phyloP scores from a whole-genome alignment of 2,797 vertebrate species.

The Clarias fuscus region DNA sequence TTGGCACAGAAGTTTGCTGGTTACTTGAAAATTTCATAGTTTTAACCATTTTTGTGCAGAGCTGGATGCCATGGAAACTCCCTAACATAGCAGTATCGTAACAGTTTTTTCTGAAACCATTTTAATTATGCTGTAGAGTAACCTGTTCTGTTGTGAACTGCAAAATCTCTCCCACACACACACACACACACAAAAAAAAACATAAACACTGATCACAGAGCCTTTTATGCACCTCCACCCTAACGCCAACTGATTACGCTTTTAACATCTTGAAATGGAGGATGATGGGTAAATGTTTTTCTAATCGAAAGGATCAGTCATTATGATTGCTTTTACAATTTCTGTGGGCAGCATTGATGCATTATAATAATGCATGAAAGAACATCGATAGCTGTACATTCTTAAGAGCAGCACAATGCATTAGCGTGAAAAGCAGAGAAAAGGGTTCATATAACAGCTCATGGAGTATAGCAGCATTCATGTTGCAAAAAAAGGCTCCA shows the following conservation, averaged over 20 bases:
- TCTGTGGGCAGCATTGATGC: background rate
- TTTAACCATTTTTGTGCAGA: too few species aligned
- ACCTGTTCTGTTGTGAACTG: background rate
- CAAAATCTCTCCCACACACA: background rate
- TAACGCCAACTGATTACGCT: background rate
- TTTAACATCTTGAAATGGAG: background rate
- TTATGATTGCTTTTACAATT: slow-evolving; percentile 8
- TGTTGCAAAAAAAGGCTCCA: background rate
- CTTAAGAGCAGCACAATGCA: background rate
- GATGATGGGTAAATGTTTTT: background rate
- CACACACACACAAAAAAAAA: background rate
- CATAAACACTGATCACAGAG: background rate
- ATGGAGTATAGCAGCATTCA: background rate
- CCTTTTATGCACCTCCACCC: background rate
- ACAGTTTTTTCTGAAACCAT: background rate
- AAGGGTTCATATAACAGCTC: background rate
- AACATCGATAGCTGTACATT: background rate
- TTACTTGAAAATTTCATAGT: too few species aligned
- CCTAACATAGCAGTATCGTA: too few species aligned
- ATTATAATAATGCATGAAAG: background rate
- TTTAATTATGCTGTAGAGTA: background rate
- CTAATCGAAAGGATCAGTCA: background rate
- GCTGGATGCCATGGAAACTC: background rate
- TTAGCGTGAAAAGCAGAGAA: background rate
- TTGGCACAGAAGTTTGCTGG: too few species aligned